These are phyloP conservation scores for Scaptomyza reducta DNA, from an alignment of 2,888 invertebrate species.

Conservation along the genomic window DNA sequence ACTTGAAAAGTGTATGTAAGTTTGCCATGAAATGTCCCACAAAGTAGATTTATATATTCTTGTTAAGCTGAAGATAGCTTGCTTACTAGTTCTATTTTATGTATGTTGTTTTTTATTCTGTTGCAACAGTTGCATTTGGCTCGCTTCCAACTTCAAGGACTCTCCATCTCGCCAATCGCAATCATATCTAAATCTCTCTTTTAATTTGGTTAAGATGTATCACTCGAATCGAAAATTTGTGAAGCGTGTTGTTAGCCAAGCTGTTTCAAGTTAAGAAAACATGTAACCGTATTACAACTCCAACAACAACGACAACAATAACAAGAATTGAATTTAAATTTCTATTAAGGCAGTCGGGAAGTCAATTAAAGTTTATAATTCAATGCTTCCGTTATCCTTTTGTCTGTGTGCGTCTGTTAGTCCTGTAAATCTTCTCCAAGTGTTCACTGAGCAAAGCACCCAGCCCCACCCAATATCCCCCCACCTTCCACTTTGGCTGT, in stretches of 20 bases:
- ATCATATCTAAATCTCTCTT: background rate
- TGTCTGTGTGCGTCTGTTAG: background rate
- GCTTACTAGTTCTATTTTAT: no score
- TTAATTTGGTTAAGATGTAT: no score
- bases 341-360: conserved; percentile 41
- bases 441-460: conserved; percentile 55
- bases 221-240: background rate
- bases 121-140: no score
- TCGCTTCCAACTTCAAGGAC: no score
- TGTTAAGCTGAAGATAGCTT: no score
- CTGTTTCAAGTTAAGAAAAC: conserved; percentile 43
- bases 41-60: no score
- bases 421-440: conserved; percentile 24
- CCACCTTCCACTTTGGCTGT: conserved; percentile 23
- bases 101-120: no score
- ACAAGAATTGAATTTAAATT: conserved; percentile 42
- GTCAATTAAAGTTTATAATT: conserved; percentile 69
- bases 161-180: no score
- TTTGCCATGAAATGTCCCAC: no score
- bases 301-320: conserved; percentile 20
- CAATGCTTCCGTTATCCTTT: conserved; percentile 43
- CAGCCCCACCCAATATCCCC: background rate
- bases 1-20: no score
- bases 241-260: conserved; percentile 48
- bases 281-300: conserved; percentile 18